Percentiles rank a stretch among this genome's conserved stretches.
Conservation (phyloP, 2,113 vertebrate genomes). For the Nyctibius bracteatus region DNA sequence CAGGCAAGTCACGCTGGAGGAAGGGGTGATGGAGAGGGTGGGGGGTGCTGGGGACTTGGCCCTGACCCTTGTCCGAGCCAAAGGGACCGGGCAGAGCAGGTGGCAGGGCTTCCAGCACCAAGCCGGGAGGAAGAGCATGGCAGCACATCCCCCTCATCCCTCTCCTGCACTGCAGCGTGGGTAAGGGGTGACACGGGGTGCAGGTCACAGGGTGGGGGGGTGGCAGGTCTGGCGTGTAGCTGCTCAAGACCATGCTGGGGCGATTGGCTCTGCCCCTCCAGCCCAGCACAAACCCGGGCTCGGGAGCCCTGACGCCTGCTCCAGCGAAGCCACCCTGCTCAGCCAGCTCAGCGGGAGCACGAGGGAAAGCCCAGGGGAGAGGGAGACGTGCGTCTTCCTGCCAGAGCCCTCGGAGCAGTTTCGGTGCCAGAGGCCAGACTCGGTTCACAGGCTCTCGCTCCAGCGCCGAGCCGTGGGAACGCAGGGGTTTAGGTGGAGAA, state of each 20-base stretch:
- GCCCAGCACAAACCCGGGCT: neutral
- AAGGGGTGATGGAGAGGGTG: neutral
- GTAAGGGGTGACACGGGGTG: neutral
- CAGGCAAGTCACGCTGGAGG: neutral
- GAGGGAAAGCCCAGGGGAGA: neutral
- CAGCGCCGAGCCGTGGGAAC: neutral
- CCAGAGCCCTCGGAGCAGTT: neutral
- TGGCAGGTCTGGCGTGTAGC: neutral
- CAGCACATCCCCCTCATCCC: neutral
- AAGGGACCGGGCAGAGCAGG: neutral
- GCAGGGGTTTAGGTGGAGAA: rapidly evolving
- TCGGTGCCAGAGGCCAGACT: neutral
- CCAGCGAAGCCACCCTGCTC: rapidly evolving
- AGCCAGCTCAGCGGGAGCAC: rapidly evolving
- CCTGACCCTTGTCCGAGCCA: rapidly evolving
- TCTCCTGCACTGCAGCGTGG: rapidly evolving
- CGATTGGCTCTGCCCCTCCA: neutral
- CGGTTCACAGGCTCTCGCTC: neutral
- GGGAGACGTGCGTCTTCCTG: neutral
- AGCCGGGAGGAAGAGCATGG: neutral
- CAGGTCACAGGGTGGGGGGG: neutral
- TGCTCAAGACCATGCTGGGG: neutral
- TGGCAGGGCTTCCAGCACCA: neutral
- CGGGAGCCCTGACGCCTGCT: neutral
- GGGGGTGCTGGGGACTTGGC: neutral